phyloP scores from a whole-genome alignment of 2,113 vertebrate genomes.

The Notothenia rossii region DNA sequence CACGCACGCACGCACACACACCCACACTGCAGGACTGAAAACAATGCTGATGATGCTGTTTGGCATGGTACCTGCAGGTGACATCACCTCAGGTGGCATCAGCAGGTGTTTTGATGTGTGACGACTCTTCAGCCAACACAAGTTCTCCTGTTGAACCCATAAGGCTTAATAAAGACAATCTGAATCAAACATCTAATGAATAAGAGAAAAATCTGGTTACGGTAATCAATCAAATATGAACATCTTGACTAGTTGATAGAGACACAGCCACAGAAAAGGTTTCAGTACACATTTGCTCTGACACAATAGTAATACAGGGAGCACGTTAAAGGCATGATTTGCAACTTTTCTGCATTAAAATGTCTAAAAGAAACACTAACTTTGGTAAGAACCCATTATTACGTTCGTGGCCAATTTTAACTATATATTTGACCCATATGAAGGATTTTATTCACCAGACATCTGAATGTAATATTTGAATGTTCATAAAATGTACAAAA shows the following conservation, averaged over 20 bases:
- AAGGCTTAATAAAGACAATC: not conserved
- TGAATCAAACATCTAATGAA: not conserved
- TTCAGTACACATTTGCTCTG: not conserved
- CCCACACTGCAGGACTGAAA: constrained; percentile 33
- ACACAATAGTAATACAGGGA: not conserved
- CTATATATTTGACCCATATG: too few species aligned
- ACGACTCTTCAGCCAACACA: not conserved
- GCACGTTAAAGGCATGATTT: too few species aligned
- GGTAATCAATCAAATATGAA: not conserved
- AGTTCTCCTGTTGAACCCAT: not conserved
- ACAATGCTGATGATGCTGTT: constrained; percentile 27
- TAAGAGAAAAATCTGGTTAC: not conserved
- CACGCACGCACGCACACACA: constrained; percentile 8
- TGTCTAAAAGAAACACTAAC: too few species aligned
- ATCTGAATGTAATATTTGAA: too few species aligned
- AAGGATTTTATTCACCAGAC: too few species aligned
- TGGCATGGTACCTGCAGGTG: constrained; percentile 49
- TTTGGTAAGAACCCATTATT: too few species aligned
- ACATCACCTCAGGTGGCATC: constrained; percentile 52
- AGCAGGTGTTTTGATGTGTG: constrained; percentile 18
- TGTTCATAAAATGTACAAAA: too few species aligned
- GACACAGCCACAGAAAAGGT: not conserved
- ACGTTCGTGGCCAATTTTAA: too few species aligned
- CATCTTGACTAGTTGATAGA: not conserved
- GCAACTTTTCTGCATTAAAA: too few species aligned